Evolutionary conservation across 1,140 invertebrate species (phyloP).

Genomic region (Drosophila ogumai): DNA sequence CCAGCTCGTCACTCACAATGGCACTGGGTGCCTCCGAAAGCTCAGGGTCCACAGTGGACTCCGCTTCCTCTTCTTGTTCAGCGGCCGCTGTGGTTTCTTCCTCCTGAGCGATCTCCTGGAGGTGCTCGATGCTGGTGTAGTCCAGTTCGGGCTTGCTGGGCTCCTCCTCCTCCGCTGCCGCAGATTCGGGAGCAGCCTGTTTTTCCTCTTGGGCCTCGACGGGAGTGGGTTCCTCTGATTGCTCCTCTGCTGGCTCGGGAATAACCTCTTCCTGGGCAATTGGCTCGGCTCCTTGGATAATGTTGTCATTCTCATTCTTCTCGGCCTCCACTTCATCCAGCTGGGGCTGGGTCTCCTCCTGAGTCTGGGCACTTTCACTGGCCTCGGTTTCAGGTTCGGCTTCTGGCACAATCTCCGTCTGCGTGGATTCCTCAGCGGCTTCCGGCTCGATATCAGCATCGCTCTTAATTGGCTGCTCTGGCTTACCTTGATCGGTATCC

Average conservation of each 20-base stretch:
- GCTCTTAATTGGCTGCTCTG: constrained; percentile 42
- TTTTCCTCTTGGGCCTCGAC: background rate
- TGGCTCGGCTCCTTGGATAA: constrained; percentile 75
- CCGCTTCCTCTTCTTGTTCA: constrained; percentile 2
- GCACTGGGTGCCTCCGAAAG: constrained; percentile 38
- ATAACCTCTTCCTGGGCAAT: constrained; percentile 52
- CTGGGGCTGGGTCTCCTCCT: constrained; percentile 15
- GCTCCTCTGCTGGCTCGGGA: constrained; percentile 23
- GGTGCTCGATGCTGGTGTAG: constrained; percentile 51
- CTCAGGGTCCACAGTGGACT: constrained; percentile 45
- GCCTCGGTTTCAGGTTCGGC: constrained; percentile 32
- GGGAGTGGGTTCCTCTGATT: background rate
- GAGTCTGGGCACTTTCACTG: constrained; percentile 60
- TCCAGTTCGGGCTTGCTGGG: constrained; percentile 32
- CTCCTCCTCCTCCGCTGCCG: constrained; percentile 9
- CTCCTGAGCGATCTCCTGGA: constrained; percentile 22
- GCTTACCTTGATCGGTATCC: constrained; percentile 30
- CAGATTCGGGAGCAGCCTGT: background rate
- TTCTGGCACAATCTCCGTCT: constrained; percentile 23
- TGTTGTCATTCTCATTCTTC: constrained; percentile 76
- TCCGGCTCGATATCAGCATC: constrained; percentile 40
- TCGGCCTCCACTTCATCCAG: constrained; percentile 41
- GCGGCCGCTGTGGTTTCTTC: constrained; percentile 18
- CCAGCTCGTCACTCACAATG: constrained; percentile 59
- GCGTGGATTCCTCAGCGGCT: constrained; percentile 13